Evolutionary conservation across 2,113 vertebrate genomes (phyloP), one percentile per base, ranked within the genome.

Genomic region (Tupaia tana): DNA sequence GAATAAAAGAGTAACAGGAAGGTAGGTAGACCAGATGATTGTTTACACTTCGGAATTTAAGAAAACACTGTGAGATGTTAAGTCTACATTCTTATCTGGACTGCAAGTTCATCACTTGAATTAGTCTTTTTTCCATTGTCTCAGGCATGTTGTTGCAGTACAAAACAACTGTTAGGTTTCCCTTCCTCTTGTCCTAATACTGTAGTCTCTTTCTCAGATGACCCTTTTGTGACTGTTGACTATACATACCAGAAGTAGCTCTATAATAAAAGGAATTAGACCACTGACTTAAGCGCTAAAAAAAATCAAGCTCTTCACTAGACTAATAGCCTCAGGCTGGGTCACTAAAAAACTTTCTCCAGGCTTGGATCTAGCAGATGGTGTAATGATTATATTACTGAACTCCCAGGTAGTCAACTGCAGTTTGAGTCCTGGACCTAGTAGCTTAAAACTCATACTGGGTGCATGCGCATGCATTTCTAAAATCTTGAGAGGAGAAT

Each of bases 1-100:
- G 58, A 93, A 92, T 27, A 92, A 95, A 78, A 73, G 84, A 96
- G 82, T 84, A 91, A 87, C 86, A 96, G 90, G 58, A 93, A 79
- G 71, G 67, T 78, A 95, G n/a, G 54, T 93, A 16, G 85, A 84
- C 13, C 16, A 54, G 69, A 69, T 56, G 24, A 7, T 59, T 92
- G 24, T 86, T 88, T 93, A 70, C 61, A 85, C 27, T 75, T 73
- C 61, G 84, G 89, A 92, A 95, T 43, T 70, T 56, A 92, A 95
- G 88, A 78, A 86, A 95, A 91, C 73, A 22, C 67, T 75, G 59
- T n/a, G 64, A 88, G 59, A 95, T 87, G 82, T 85, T 85, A 79
- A 82, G 16, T 90, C 73, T 58, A 2, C 29, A 3, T 88, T 88
- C 86, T 96, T 90, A 90, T 95, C 95, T 88, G 67, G 19, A 3